A percentile compares a stretch with the other conserved stretches of the same genome.
Conservation (phyloP, 1,140 invertebrate genomes). For the Apocrypta bakeri region DNA sequence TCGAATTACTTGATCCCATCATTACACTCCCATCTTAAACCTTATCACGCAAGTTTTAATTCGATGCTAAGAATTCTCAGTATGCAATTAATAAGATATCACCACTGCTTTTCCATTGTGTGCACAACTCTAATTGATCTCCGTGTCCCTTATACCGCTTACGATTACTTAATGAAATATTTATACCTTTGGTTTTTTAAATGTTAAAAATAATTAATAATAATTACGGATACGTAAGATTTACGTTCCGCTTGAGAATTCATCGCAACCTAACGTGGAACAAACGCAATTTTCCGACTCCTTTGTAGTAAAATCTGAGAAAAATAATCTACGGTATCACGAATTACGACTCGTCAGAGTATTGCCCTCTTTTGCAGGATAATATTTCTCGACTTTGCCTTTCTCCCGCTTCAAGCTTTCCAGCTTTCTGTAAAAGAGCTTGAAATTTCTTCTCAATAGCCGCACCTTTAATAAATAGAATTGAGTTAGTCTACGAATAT, state of each 20-base stretch:
- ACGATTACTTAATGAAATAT: neutral
- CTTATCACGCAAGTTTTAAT: too few relatives aligned
- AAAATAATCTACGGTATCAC: constrained; percentile 31
- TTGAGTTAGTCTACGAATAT: neutral
- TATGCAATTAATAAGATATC: neutral
- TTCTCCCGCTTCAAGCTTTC: neutral
- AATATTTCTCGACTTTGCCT: neutral
- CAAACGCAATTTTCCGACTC: constrained; percentile 21
- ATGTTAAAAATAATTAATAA: neutral
- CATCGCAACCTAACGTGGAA: neutral
- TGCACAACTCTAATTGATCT: neutral
- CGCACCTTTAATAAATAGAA: constrained; percentile 25
- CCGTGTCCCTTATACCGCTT: neutral
- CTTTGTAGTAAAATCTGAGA: neutral
- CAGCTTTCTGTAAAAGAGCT: constrained; percentile 32
- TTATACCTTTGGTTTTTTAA: neutral
- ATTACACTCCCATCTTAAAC: too few relatives aligned
- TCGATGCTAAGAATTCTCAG: too few relatives aligned
- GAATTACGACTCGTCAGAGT: neutral
- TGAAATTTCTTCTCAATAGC: constrained; percentile 29
- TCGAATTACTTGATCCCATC: neutral
- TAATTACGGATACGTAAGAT: neutral
- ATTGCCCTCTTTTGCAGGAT: neutral
- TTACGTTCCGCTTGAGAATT: neutral
- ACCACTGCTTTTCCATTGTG: neutral